A percentile compares a stretch with the other conserved stretches of the same genome.
phyloP scores from a whole-genome alignment of 1,140 invertebrate genomes.

The Sitophilus oryzae region DNA sequence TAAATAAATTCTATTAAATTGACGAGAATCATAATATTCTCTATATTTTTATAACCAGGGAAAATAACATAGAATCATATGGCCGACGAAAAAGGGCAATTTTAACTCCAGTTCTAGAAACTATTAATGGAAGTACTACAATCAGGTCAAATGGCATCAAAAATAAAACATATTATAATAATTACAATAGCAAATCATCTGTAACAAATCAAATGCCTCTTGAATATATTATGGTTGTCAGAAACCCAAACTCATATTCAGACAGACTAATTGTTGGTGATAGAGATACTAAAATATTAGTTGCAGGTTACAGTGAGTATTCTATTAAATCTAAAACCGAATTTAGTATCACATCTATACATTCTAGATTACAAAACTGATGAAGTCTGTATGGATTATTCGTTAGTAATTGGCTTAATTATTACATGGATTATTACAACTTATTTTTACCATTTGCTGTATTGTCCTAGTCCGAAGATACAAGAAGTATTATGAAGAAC shows the following conservation, averaged over 20 bases:
- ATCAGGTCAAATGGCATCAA: slow-evolving; percentile 18
- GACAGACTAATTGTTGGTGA: slow-evolving; percentile 47
- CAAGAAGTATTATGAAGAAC: slow-evolving; percentile 39
- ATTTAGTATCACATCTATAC: background rate
- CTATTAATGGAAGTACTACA: slow-evolving; percentile 30
- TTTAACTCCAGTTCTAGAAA: slow-evolving; percentile 16
- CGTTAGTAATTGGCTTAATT: slow-evolving; percentile 38
- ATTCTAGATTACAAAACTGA: slow-evolving; percentile 38
- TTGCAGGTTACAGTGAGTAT: slow-evolving; percentile 46
- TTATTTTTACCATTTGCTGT: slow-evolving; percentile 36
- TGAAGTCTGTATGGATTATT: slow-evolving; percentile 42
- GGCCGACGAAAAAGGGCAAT: slow-evolving; percentile 25
- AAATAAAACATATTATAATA: slow-evolving; percentile 13
- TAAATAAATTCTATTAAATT: no score
- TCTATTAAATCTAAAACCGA: background rate
- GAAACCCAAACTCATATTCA: slow-evolving; percentile 37
- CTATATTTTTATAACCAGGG: background rate
- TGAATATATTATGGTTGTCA: slow-evolving; percentile 46
- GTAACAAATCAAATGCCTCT: slow-evolving; percentile 41
- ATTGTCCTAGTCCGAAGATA: slow-evolving; percentile 36
- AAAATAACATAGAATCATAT: slow-evolving; percentile 20
- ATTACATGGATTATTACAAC: slow-evolving; percentile 40
- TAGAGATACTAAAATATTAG: slow-evolving; percentile 43
- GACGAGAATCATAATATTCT: background rate
- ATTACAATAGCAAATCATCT: slow-evolving; percentile 27